Base-by-base conservation (phyloP, 2,888 invertebrate species). In the Odontocolon sp. region DNA sequence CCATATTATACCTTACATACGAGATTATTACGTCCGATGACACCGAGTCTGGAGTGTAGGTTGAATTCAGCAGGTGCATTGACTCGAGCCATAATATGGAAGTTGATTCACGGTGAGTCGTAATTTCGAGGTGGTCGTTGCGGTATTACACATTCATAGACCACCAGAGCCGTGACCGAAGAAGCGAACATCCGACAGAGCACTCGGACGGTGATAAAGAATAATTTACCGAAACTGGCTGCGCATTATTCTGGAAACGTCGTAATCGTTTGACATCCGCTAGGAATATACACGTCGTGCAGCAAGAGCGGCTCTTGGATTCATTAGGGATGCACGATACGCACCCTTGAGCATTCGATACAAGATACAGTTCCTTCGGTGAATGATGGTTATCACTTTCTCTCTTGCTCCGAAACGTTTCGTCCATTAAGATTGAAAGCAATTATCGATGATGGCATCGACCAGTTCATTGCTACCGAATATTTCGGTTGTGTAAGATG, bases 1-100 rank as follows among this genome's bases (percentile, higher is more conserved):
- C 36, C 33, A 64, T 52, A 76, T 79, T 72, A 71, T 54, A 61
- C 33, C 50, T 75, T 57, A 73, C 67, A 38, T 38, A 23, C 47
- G 18, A 18, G 71, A 67, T 67, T 67, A 54, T 67, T 73, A 61
- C 59, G 67, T 52, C 42, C 28, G 36, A 54, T 33, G 50, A 73
- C 78, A 71, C 67, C 68, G 71, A 67, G 71, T 69, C 70, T 66
- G 74, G 69, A 70, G 70, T 72, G 72, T 77, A 76, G 69, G 73
- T 67, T 56, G 64, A 31, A 50, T 66, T 67, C 9, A 36, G 38
- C 18, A 28, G 16, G 26, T 57, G 40, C 52, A 45, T 54, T 42
- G 57, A 59, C 40, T 50, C 59, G 33, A 26, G 16, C n/a, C n/a
- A n/a, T n/a, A n/a, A n/a, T 14, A 1, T 23, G 6, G n/a, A 6